Evolutionary conservation across 1,140 invertebrate genomes (phyloP).

Genomic region (Asobara japonica): DNA sequence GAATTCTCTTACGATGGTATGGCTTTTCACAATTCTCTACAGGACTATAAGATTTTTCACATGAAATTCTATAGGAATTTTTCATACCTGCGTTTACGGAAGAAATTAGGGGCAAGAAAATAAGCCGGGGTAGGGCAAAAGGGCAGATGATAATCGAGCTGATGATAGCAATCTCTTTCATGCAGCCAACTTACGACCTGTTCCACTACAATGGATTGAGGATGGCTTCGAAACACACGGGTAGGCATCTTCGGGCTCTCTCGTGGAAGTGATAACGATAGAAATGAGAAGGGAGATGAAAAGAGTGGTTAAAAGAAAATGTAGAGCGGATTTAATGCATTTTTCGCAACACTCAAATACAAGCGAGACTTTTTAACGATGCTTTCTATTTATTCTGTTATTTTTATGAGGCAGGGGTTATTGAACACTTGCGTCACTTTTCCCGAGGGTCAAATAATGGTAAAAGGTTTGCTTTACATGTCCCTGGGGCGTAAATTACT

Average conservation of each 20-base stretch:
- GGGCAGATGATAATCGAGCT: conserved; percentile 6
- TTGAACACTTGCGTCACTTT: no score
- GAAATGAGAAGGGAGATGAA: neutral
- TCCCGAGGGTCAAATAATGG: no score
- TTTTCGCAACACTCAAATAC: neutral
- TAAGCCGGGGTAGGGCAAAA: neutral
- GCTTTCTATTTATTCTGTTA: no score
- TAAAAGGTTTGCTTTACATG: no score
- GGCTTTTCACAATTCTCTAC: no score
- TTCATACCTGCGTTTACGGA: neutral
- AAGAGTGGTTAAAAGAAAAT: neutral
- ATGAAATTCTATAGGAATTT: conserved; percentile 2
- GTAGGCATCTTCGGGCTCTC: conserved; percentile 5
- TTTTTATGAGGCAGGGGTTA: no score
- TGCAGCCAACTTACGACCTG: conserved; percentile 28
- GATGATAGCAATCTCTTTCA: conserved; percentile 27
- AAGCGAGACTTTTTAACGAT: no score
- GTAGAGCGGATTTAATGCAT: neutral
- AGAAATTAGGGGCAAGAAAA: conserved; percentile 20
- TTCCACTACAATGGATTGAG: conserved; percentile 20
- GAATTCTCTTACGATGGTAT: no score
- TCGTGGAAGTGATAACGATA: conserved; percentile 18
- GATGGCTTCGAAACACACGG: conserved; percentile 26
- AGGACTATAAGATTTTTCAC: no score
- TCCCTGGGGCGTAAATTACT: no score